These are phyloP conservation scores for Microplitis mediator DNA, from an alignment of 1,140 invertebrate species.

Conservation along the genomic window DNA sequence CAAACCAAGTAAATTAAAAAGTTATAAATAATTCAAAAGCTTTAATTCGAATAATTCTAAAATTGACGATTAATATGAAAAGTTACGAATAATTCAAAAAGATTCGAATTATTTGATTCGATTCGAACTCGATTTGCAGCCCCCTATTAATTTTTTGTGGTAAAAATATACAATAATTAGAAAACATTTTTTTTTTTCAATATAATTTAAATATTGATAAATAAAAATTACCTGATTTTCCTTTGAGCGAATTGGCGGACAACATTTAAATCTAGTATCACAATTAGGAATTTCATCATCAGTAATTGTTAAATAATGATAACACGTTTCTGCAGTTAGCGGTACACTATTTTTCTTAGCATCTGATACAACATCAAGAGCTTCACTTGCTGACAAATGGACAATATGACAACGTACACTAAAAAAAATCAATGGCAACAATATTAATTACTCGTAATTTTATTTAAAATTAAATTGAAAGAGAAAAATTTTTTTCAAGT, in stretches of 20 bases:
- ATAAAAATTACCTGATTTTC: conserved; percentile 63
- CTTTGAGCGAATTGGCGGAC: conserved; percentile 70
- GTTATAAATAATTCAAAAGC: too few relatives aligned
- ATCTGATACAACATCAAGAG: conserved; percentile 59
- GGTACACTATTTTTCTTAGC: conserved; percentile 56
- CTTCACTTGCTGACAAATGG: conserved; percentile 71
- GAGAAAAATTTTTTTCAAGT: neutral
- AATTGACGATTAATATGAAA: too few relatives aligned
- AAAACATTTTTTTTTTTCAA: too few relatives aligned
- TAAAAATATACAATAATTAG: too few relatives aligned
- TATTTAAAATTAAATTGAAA: conserved; percentile 15
- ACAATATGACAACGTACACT: conserved; percentile 74
- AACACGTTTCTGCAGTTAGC: conserved; percentile 75
- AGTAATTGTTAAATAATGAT: conserved; percentile 72
- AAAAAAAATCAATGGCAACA: conserved; percentile 26
- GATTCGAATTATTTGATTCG: too few relatives aligned
- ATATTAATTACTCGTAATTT: neutral
- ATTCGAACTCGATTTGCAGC: too few relatives aligned
- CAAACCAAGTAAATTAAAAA: too few relatives aligned
- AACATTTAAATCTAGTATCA: conserved; percentile 74
- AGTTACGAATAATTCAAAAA: too few relatives aligned
- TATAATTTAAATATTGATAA: neutral
- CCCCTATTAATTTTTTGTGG: too few relatives aligned
- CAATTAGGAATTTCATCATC: conserved; percentile 68
- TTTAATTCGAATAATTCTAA: too few relatives aligned